Conservation (phyloP, 1,140 invertebrate species). For the Aphaenogaster ashmeadi region DNA sequence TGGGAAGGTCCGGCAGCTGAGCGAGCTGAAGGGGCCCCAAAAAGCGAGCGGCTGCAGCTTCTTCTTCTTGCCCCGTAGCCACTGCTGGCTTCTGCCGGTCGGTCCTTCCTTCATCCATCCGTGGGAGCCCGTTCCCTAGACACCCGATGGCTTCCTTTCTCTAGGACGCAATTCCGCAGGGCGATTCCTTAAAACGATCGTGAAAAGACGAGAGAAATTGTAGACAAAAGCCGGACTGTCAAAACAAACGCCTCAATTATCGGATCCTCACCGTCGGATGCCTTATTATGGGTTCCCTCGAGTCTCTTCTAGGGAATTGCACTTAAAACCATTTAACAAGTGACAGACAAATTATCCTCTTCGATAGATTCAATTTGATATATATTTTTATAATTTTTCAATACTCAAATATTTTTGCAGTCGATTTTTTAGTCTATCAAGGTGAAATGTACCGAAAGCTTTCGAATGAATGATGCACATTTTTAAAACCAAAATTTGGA, state of each 20-base stretch:
- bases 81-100: conserved; percentile 73
- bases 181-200: background rate
- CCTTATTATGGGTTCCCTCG: background rate
- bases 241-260: conserved; percentile 22
- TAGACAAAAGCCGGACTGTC: conserved; percentile 34
- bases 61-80: conserved; percentile 75
- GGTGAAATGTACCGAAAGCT: background rate
- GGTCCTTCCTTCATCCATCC: conserved; percentile 65
- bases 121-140: conserved; percentile 69
- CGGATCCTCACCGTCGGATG: background rate
- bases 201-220: conserved; percentile 11
- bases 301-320: background rate
- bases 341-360: background rate
- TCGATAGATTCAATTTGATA: background rate
- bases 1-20: conserved; percentile 87
- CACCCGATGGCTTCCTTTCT: conserved; percentile 49
- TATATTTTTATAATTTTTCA: background rate
- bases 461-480: background rate
- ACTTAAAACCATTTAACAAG: background rate
- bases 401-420: background rate
- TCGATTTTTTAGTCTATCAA: background rate
- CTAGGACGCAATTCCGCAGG: conserved; percentile 12
- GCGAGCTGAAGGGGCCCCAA: conserved; percentile 76
- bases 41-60: conserved; percentile 81
- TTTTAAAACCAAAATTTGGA: background rate